phyloP scores from a whole-genome alignment of 2,888 invertebrate species.

The Coleophora deauratella region DNA sequence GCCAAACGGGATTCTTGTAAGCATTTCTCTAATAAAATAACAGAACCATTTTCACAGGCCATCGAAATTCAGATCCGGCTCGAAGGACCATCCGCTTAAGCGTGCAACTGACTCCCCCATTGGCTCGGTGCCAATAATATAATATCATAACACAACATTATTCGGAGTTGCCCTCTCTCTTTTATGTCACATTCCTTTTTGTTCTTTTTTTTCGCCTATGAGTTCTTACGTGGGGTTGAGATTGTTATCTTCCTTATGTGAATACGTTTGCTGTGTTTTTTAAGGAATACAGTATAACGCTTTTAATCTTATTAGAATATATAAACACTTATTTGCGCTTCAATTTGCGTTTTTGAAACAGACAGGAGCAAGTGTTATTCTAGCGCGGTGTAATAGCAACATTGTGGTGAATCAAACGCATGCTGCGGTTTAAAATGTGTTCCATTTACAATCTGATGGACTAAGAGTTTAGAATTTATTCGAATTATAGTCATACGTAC shows the following conservation, averaged over 20 bases:
- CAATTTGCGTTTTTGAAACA: too few relatives aligned
- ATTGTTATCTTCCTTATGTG: conserved; percentile 18
- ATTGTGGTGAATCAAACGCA: too few relatives aligned
- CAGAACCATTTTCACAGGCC: conserved; percentile 26
- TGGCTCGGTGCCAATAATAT: conserved; percentile 46
- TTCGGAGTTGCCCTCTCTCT: conserved; percentile 24
- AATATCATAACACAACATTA: conserved; percentile 37
- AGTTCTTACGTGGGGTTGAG: conserved; percentile 22
- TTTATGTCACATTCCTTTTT: conserved; percentile 26
- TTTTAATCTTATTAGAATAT: background rate
- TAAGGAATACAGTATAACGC: conserved; percentile 4
- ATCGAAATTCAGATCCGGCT: conserved; percentile 34
- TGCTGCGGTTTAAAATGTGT: too few relatives aligned
- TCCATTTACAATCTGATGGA: too few relatives aligned
- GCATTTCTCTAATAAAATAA: conserved; percentile 30
- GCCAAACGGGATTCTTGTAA: conserved; percentile 14
- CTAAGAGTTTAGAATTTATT: too few relatives aligned
- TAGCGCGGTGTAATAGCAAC: too few relatives aligned
- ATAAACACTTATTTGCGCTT: too few relatives aligned
- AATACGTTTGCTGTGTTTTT: conserved; percentile 10
- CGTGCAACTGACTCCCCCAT: conserved; percentile 31
- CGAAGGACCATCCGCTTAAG: conserved; percentile 28
- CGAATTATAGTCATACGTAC: too few relatives aligned
- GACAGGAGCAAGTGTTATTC: too few relatives aligned
- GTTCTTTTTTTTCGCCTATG: conserved; percentile 17